Evolutionary conservation across 2,797 vertebrate species (phyloP).

Genomic region (Sebastes diploproa): DNA sequence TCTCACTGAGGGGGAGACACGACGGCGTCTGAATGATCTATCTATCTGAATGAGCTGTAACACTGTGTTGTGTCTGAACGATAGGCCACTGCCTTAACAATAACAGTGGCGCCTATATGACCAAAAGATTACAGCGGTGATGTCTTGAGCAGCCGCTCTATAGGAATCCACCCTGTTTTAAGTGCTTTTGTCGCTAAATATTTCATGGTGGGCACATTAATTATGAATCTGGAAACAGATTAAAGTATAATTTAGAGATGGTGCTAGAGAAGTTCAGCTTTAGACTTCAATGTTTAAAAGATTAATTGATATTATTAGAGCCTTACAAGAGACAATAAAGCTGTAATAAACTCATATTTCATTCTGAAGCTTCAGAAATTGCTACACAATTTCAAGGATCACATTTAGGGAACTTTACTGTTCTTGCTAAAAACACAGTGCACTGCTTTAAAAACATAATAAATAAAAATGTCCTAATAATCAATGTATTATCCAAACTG

Average conservation of each 20-base stretch:
- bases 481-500: not conserved
- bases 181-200: slow-evolving; percentile 60
- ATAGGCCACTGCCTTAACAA: not conserved
- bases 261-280: not conserved
- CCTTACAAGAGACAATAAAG: not conserved
- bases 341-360: not conserved
- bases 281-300: not conserved
- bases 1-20: slow-evolving; percentile 5
- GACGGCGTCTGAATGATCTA: slow-evolving; percentile 1
- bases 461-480: not conserved
- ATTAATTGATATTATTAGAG: slow-evolving; percentile 2
- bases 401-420: not conserved
- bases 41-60: slow-evolving; percentile 25
- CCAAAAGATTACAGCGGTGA: not conserved
- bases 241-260: slow-evolving; percentile 39
- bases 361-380: not conserved
- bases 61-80: slow-evolving; percentile 5
- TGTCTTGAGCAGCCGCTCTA: not conserved
- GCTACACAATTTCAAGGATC: not conserved
- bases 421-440: not conserved
- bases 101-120: not conserved
- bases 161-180: slow-evolving; percentile 33
- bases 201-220: slow-evolving; percentile 61
- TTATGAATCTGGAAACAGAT: slow-evolving; percentile 55
- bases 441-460: not conserved